Evolutionary conservation across 1,140 invertebrate genomes (phyloP).

Genomic region (Octopus bimaculoides): DNA sequence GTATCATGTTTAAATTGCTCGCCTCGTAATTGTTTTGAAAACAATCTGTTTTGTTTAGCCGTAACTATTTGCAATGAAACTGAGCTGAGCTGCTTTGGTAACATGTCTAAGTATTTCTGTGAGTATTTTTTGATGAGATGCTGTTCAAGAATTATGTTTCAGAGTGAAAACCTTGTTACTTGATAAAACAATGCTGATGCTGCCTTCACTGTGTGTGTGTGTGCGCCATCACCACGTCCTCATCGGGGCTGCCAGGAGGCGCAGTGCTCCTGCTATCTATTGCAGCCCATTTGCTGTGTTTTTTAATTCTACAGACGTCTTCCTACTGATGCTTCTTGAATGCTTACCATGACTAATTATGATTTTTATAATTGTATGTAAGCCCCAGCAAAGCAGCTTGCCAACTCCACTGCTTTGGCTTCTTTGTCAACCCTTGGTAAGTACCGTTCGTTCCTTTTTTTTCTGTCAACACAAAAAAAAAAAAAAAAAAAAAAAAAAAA

Average conservation of each 20-base stretch:
- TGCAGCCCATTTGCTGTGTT: constrained; percentile 12
- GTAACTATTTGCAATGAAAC: too few relatives aligned
- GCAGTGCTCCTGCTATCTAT: not conserved
- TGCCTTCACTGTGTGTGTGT: not conserved
- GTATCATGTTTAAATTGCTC: too few relatives aligned
- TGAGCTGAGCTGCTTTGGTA: too few relatives aligned
- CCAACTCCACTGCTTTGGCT: constrained; percentile 69
- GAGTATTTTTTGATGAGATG: not conserved
- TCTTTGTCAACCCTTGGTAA: constrained; percentile 70
- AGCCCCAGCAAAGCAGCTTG: constrained; percentile 67
- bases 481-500: too few relatives aligned
- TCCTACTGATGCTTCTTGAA: constrained; percentile 13
- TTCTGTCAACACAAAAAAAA: not conserved
- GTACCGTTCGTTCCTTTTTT: constrained; percentile 41
- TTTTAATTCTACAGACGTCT: not conserved
- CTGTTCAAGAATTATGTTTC: not conserved
- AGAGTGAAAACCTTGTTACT: not conserved
- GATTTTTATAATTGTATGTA: constrained; percentile 56
- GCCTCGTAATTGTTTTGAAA: too few relatives aligned
- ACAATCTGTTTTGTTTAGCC: too few relatives aligned
- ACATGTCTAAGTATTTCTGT: too few relatives aligned
- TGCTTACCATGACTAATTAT: constrained; percentile 38
- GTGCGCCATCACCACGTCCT: too few relatives aligned
- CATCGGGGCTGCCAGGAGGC: too few relatives aligned
- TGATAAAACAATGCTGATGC: not conserved